Evolutionary conservation across 2,888 invertebrate species (phyloP).

Genomic region (Cremastobaeus sp.): DNA sequence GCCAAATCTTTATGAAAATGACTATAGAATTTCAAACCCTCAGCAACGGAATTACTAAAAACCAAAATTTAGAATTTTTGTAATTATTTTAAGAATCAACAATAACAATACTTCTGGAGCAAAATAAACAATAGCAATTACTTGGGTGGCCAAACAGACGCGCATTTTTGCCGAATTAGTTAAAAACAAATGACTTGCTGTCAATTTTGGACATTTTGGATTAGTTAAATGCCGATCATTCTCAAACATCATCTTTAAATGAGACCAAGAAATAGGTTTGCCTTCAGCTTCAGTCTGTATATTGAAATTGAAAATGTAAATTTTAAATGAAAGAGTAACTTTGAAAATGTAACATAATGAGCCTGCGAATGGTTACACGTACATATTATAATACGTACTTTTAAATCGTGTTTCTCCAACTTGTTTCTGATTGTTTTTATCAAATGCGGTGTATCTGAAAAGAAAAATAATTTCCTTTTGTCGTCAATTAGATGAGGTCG

Average conservation of each 20-base stretch:
- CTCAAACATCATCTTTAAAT: slow-evolving; percentile 35
- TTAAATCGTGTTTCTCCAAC: background rate
- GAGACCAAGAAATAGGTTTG: slow-evolving; percentile 16
- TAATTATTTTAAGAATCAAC: no score
- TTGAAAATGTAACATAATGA: no score
- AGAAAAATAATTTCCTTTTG: background rate
- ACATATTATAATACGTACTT: background rate
- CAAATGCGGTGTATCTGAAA: slow-evolving; percentile 4
- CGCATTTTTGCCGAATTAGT: slow-evolving; percentile 42
- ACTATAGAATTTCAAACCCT: no score
- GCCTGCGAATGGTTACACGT: no score
- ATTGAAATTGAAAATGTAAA: background rate
- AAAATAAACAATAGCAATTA: no score
- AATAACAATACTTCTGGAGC: no score
- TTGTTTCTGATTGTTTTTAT: slow-evolving; percentile 5
- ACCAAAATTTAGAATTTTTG: no score
- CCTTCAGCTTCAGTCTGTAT: background rate
- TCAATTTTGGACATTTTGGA: slow-evolving; percentile 44
- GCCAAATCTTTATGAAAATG: no score
- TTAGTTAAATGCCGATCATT: slow-evolving; percentile 23
- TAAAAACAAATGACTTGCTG: slow-evolving; percentile 30
- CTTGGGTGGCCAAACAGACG: slow-evolving; percentile 51
- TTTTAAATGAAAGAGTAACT: no score
- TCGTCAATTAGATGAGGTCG: background rate
- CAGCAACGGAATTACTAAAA: no score